Evolutionary conservation across 1,140 invertebrate genomes (phyloP).

Genomic region (Maniola jurtina): DNA sequence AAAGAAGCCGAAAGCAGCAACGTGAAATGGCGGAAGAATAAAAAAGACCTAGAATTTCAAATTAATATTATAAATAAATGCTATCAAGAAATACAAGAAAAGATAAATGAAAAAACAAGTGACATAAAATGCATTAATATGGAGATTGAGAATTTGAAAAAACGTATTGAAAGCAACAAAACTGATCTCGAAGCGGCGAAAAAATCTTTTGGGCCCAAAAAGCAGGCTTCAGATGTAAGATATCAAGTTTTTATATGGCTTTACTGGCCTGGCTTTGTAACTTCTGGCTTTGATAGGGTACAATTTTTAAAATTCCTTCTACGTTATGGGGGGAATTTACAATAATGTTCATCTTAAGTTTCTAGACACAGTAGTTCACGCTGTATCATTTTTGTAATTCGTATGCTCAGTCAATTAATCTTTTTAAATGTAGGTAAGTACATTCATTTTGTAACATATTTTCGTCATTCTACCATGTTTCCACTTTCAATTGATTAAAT

Average conservation of each 20-base stretch:
- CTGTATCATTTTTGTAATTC: too few relatives aligned
- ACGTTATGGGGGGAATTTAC: too few relatives aligned
- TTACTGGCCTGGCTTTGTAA: too few relatives aligned
- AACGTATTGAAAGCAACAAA: conserved; percentile 48
- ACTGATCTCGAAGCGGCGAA: conserved; percentile 45
- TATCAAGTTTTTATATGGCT: not conserved
- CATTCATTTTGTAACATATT: too few relatives aligned
- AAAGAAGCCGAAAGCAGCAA: conserved; percentile 52
- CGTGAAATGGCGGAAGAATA: conserved; percentile 61
- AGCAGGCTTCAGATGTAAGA: conserved; percentile 50
- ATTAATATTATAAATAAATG: conserved; percentile 49
- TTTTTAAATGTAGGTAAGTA: too few relatives aligned
- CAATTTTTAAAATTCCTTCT: too few relatives aligned
- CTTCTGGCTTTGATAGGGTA: too few relatives aligned
- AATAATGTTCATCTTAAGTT: too few relatives aligned
- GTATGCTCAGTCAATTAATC: too few relatives aligned
- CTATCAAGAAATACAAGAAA: conserved; percentile 56
- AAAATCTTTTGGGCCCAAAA: conserved; percentile 44
- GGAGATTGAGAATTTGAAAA: conserved; percentile 52
- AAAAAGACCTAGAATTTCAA: conserved; percentile 62
- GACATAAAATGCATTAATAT: conserved; percentile 54
- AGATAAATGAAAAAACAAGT: conserved; percentile 52
- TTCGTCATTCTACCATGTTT: too few relatives aligned
- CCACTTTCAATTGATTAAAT: too few relatives aligned
- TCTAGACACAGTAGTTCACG: too few relatives aligned